A percentile compares a stretch with the other conserved stretches of the same genome.
phyloP scores from a whole-genome alignment of 2,113 vertebrate species.

The Chascanopsetta lugubris region DNA sequence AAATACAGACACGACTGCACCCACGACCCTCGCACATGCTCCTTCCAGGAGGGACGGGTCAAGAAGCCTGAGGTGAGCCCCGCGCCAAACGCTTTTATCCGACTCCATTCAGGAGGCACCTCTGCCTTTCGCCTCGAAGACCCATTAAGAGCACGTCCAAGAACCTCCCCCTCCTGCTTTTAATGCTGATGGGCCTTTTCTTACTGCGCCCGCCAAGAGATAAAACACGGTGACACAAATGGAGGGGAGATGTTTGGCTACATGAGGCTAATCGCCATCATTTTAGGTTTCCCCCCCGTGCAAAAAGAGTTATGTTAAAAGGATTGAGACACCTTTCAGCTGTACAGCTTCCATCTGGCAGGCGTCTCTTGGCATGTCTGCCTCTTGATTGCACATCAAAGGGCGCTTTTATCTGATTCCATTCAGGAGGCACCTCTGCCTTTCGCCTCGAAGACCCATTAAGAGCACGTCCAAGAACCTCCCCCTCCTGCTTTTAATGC shows the following conservation, averaged over 20 bases:
- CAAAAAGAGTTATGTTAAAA: slow-evolving; percentile 61
- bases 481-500: background rate
- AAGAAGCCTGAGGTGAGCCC: slow-evolving; percentile 90
- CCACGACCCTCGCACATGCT: slow-evolving; percentile 93
- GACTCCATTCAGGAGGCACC: no score
- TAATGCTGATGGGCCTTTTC: no score
- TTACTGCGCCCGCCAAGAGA: no score
- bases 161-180: no score
- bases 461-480: slow-evolving; percentile 6
- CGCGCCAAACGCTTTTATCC: no score
- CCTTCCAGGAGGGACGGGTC: slow-evolving; percentile 95
- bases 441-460: background rate
- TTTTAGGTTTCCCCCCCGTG: slow-evolving; percentile 50
- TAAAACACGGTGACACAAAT: slow-evolving; percentile 46
- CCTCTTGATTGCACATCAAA: slow-evolving; percentile 68
- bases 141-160: no score
- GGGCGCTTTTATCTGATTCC: no score
- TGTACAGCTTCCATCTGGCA: slow-evolving; percentile 70
- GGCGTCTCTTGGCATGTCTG: slow-evolving; percentile 52
- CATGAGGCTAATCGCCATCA: slow-evolving; percentile 51
- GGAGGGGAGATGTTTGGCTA: slow-evolving; percentile 47
- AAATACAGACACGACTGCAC: slow-evolving; percentile 97
- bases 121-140: no score
- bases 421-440: slow-evolving; percentile 4
- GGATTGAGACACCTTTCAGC: slow-evolving; percentile 65